Conservation (phyloP, 2,797 vertebrate genomes). For the Pseudochaenichthys georgianus region DNA sequence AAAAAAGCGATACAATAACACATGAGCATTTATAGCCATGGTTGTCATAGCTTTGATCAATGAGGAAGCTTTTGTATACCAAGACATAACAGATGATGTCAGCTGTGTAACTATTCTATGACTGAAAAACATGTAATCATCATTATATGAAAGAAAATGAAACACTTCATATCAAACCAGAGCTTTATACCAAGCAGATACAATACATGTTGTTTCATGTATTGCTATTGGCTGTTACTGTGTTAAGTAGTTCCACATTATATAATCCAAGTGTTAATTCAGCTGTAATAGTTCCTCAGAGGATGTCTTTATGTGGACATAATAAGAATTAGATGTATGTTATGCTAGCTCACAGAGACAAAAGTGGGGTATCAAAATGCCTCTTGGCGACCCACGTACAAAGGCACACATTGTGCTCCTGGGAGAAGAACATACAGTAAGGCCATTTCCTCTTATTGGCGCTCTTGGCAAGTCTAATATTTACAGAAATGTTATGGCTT, state of each 20-base stretch:
- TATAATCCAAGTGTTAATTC: slow-evolving; percentile 19
- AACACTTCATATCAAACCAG: slow-evolving; percentile 9
- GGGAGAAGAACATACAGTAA: slow-evolving; percentile 74
- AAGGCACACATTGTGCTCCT: slow-evolving; percentile 83
- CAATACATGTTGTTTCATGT: neutral
- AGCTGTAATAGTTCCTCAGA: slow-evolving; percentile 5
- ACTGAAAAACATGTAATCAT: slow-evolving; percentile 27
- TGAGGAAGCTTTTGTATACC: slow-evolving; percentile 50
- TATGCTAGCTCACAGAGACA: slow-evolving; percentile 53
- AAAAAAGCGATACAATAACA: slow-evolving; percentile 69
- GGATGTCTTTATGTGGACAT: slow-evolving; percentile 29
- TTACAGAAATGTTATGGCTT: slow-evolving; percentile 87
- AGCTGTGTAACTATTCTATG: slow-evolving; percentile 41
- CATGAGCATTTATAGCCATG: slow-evolving; percentile 56
- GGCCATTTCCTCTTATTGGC: slow-evolving; percentile 83
- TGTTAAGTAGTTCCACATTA: neutral
- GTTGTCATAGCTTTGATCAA: slow-evolving; percentile 68
- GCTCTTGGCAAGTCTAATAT: slow-evolving; percentile 86
- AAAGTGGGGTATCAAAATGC: slow-evolving; percentile 72
- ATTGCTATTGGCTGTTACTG: neutral
- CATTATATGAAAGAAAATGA: slow-evolving; percentile 32
- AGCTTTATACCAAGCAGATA: neutral
- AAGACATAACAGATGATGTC: slow-evolving; percentile 69
- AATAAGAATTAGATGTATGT: slow-evolving; percentile 49
- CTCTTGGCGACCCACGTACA: slow-evolving; percentile 77